Conservation (phyloP, 2,888 invertebrate species). For the Sepioteuthis lessoniana region DNA sequence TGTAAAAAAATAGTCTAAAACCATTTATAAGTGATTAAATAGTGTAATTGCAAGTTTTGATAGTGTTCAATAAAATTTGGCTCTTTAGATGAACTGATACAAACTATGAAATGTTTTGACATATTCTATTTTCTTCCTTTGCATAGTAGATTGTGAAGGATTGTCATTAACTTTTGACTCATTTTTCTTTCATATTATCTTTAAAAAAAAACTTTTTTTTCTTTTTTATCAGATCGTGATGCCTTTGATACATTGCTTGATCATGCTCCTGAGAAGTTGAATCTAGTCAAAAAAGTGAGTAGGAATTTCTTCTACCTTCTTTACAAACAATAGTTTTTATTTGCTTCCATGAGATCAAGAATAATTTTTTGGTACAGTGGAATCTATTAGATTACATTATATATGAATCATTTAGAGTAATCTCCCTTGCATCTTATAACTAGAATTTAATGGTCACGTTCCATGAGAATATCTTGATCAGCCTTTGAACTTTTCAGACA, state of each 20-base stretch:
- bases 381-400: background rate
- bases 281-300: slow-evolving; percentile 92
- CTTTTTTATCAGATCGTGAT: slow-evolving; percentile 83
- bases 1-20: too few species aligned
- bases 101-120: too few species aligned
- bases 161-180: background rate
- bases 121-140: too few species aligned
- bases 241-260: slow-evolving; percentile 99
- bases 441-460: too few species aligned
- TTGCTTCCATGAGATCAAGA: background rate
- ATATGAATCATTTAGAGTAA: too few species aligned
- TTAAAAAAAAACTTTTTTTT: background rate
- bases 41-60: background rate
- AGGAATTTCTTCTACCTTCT: background rate
- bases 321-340: background rate
- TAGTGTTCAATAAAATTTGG: background rate
- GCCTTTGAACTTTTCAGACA: too few species aligned
- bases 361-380: background rate
- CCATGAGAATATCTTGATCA: too few species aligned
- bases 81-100: background rate
- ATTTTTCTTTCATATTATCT: background rate
- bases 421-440: too few species aligned
- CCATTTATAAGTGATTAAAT: too few species aligned
- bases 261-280: slow-evolving; percentile 97
- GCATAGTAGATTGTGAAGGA: too few species aligned